These are phyloP conservation scores for Xanthia togata DNA, from an alignment of 2,888 invertebrate genomes.

Conservation along the genomic window DNA sequence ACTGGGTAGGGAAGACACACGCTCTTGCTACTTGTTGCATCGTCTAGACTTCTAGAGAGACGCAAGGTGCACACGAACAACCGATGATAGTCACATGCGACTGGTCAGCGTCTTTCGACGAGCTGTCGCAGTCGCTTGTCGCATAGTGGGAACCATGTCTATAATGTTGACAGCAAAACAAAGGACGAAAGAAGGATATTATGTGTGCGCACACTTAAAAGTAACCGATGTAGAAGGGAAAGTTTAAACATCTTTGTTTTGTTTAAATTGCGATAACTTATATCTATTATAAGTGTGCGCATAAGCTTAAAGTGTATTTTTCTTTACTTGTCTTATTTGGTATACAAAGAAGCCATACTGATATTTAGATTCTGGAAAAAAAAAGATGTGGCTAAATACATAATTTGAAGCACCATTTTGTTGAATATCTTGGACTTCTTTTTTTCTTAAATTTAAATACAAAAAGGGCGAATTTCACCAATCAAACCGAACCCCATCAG, in stretches of 20 bases:
- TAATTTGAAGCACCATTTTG: neutral
- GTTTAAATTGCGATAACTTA: neutral
- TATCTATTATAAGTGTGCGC: neutral
- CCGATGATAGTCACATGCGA: neutral
- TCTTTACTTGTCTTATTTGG: conserved; percentile 15
- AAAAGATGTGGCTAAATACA: neutral
- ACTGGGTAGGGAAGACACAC: neutral
- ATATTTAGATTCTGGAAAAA: neutral
- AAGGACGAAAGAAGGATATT: conserved; percentile 1
- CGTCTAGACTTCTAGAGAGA: neutral
- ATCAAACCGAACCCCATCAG: neutral
- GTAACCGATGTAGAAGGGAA: neutral
- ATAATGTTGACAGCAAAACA: conserved; percentile 32
- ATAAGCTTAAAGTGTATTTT: conserved; percentile 20
- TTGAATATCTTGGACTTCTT: neutral
- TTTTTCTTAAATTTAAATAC: neutral
- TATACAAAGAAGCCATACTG: neutral
- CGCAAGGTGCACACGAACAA: neutral
- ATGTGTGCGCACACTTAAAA: conserved; percentile 17
- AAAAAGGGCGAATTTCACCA: neutral
- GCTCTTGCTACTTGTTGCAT: neutral
- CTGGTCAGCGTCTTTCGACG: too few species aligned
- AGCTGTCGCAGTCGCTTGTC: neutral
- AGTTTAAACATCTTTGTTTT: neutral
- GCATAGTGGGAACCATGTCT: neutral